Base-by-base conservation (phyloP, 2,797 vertebrate genomes). In the Orestias chungarensis region DNA sequence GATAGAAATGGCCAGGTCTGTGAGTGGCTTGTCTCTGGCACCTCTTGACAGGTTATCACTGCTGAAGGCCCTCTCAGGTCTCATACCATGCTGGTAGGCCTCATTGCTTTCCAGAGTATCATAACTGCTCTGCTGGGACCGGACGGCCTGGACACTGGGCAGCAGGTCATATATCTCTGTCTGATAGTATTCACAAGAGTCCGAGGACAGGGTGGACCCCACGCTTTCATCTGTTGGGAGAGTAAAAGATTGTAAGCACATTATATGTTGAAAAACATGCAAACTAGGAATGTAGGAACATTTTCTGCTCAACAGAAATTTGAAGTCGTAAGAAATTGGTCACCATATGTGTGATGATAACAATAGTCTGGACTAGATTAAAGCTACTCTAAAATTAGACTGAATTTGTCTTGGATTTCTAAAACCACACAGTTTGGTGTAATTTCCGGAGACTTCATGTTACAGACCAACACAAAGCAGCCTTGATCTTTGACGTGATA, bases 181-280 rank as follows among this genome's bases (percentile, higher is more conserved):
- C 78, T 94, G 91, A 71, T 91, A 79, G 80, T 93, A 91, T 64
- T 91, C 89, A 52, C 70, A 88, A 9, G 89, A 90, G 59, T 92
- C 91, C 0, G 79, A 76, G 1, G 92, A 92, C 80, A 74, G 4
- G 18, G 47, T 80, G 14, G 91, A 93, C 0, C 15, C 1, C 43
- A 52, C 52, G 78, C 90, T 93, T 38, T 89, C 89, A 0, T 83
- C 93, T 95, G 84, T 42, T 42, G 42, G 7, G 59, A 73, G 35
- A 73, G 67, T 9, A 33, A 66, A 40, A 61, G 57, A 42, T 12
- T 61, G 42, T 64, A 12, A 42, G 59, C 35, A 42, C 35, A 40
- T 40, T 3, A n/a, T 7, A 40, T 40, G 11, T 64, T 64, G 18
- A 35, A 57, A n/a, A 20, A 33, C 12, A 23, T 11, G 6, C 59